A percentile compares a stretch with the other conserved stretches of the same genome.
Conservation (phyloP, 2,888 invertebrate genomes). For the Leptinotarsa haldemani region DNA sequence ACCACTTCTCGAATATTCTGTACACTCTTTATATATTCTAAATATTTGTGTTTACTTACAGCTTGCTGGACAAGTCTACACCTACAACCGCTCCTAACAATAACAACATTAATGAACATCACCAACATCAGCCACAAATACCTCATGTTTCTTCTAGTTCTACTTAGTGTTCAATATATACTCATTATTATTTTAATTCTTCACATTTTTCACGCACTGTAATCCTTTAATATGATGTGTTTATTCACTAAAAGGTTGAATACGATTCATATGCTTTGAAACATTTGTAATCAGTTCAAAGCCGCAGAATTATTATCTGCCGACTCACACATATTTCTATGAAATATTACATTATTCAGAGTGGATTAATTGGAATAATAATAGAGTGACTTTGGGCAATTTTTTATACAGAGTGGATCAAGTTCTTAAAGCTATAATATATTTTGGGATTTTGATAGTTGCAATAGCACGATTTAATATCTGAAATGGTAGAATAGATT, state of each 20-base stretch:
- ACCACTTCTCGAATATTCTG: background rate
- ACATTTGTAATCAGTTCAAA: no score
- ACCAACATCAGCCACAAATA: background rate
- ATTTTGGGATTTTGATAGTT: no score
- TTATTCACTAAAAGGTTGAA: conserved; percentile 1
- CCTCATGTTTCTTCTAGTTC: background rate
- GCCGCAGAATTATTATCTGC: no score
- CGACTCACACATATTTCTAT: no score
- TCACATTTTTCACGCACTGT: background rate
- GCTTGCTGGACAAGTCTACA: background rate
- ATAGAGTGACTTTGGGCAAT: no score
- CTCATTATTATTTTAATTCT: background rate
- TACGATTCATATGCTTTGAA: background rate
- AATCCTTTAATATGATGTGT: background rate
- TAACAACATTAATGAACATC: background rate
- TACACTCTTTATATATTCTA: background rate
- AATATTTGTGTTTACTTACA: background rate
- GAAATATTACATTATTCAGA: no score
- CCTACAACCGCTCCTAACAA: background rate
- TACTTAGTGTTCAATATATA: background rate
- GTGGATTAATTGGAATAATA: no score
- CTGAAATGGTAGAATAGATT: no score
- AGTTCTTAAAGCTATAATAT: no score
- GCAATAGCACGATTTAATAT: no score
- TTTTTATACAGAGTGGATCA: no score